A percentile compares a stretch with the other conserved stretches of the same genome.
phyloP scores from a whole-genome alignment of 2,888 invertebrate genomes.

The Tinea semifulvella region DNA sequence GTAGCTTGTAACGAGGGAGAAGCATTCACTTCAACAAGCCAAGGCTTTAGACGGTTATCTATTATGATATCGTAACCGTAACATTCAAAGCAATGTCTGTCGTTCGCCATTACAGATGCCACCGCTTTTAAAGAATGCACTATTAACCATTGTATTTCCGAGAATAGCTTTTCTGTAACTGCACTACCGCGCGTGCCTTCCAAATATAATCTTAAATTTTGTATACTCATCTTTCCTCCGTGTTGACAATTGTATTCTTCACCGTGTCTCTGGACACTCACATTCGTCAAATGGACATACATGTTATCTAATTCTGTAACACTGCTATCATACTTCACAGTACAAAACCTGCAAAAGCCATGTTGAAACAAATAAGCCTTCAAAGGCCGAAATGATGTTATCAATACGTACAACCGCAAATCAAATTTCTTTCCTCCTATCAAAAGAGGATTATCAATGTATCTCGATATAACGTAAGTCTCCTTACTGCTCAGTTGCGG shows the following conservation, averaged over 20 bases:
- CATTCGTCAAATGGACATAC: conserved; percentile 95
- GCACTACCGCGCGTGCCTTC: conserved; percentile 89
- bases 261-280: conserved; percentile 95
- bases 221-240: conserved; percentile 93
- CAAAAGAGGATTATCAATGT: conserved; percentile 91
- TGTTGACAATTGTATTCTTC: conserved; percentile 91
- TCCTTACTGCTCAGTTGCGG: conserved; percentile 81
- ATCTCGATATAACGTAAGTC: conserved; percentile 93
- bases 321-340: conserved; percentile 90
- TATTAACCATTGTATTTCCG: conserved; percentile 86
- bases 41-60: conserved; percentile 91
- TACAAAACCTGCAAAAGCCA: conserved; percentile 95
- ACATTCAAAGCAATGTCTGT: conserved; percentile 90
- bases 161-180: conserved; percentile 87
- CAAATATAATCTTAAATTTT: conserved; percentile 86
- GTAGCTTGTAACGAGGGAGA: conserved; percentile 93
- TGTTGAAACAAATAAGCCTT: conserved; percentile 91
- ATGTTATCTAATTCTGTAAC: conserved; percentile 88
- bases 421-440: conserved; percentile 97
- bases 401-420: conserved; percentile 87
- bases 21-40: conserved; percentile 93
- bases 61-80: conserved; percentile 97
- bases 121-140: conserved; percentile 93
- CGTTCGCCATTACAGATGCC: conserved; percentile 88
- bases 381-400: conserved; percentile 90